phyloP scores from a whole-genome alignment of 2,888 invertebrate genomes.

The Sympetrum striolatum region DNA sequence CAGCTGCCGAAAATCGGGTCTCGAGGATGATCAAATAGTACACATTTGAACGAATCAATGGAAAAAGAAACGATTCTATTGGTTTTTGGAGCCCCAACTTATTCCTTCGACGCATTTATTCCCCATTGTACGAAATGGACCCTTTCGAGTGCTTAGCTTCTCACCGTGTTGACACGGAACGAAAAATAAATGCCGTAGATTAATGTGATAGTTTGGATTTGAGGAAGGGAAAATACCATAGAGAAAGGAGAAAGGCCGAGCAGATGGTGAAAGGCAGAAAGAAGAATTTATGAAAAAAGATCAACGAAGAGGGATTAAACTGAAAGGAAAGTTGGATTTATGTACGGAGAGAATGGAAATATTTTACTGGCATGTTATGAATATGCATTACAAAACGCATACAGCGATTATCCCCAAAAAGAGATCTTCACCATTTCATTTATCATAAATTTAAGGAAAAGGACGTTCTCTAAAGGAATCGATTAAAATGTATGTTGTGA shows the following conservation, averaged over 20 bases:
- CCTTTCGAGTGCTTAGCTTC: background rate
- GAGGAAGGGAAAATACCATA: background rate
- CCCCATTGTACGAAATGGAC: background rate
- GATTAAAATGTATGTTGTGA: too few relatives aligned
- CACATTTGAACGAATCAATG: background rate
- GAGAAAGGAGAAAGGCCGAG: background rate
- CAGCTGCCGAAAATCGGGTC: background rate
- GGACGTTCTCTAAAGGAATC: too few relatives aligned
- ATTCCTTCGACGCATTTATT: background rate
- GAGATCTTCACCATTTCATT: too few relatives aligned
- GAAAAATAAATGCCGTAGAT: background rate
- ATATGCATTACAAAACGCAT: too few relatives aligned
- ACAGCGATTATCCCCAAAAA: too few relatives aligned
- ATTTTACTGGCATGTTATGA: too few relatives aligned
- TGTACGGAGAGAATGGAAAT: too few relatives aligned
- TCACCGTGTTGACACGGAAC: background rate
- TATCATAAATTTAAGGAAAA: too few relatives aligned
- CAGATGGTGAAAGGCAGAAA: background rate
- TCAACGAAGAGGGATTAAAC: background rate
- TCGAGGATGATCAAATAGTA: background rate
- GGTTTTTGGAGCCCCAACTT: background rate
- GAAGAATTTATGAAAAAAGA: background rate
- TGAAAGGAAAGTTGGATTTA: background rate
- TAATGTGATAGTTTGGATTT: background rate
- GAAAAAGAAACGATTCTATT: background rate